These are phyloP conservation scores for Microcebus lehilahytsara DNA, from an alignment of 2,113 vertebrate species.

Conservation along the genomic window DNA sequence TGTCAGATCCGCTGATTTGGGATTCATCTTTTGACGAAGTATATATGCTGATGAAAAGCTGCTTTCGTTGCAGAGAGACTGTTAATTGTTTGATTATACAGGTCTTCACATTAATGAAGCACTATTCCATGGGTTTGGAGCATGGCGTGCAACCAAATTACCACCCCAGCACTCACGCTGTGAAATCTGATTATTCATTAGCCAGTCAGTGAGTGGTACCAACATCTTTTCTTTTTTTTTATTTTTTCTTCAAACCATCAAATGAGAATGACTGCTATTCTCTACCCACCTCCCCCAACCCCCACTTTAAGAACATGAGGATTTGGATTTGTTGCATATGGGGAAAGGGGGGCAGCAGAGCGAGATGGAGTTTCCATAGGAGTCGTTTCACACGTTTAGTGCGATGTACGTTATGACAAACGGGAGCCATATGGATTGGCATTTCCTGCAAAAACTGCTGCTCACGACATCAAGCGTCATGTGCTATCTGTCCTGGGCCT, in stretches of 20 bases:
- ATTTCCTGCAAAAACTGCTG: slow-evolving; percentile 46
- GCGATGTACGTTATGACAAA: not conserved
- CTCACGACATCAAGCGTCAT: slow-evolving; percentile 33
- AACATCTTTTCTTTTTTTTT: slow-evolving; percentile 89
- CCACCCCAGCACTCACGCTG: slow-evolving; percentile 98
- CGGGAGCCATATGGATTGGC: not conserved
- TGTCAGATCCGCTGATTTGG: slow-evolving; percentile 84
- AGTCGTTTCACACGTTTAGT: slow-evolving; percentile 14
- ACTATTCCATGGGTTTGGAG: slow-evolving; percentile 97
- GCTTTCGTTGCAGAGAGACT: slow-evolving; percentile 90
- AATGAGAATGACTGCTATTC: slow-evolving; percentile 85
- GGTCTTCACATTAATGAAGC: slow-evolving; percentile 99
- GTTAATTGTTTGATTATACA: slow-evolving; percentile 99
- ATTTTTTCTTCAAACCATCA: slow-evolving; percentile 82
- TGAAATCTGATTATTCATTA: slow-evolving; percentile 99
- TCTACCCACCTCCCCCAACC: not conserved
- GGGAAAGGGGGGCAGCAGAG: not conserved
- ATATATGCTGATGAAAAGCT: slow-evolving; percentile 96
- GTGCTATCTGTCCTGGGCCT: slow-evolving; percentile 40
- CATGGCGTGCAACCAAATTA: slow-evolving; percentile 98
- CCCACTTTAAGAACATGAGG: slow-evolving; percentile 73
- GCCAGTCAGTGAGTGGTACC: slow-evolving; percentile 97
- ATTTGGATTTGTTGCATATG: slow-evolving; percentile 70
- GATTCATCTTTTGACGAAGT: slow-evolving; percentile 88
- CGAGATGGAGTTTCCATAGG: not conserved